A percentile compares a stretch with the other conserved stretches of the same genome.
phyloP scores from a whole-genome alignment of 2,113 vertebrate genomes.

The Potamarius usumacintae region DNA sequence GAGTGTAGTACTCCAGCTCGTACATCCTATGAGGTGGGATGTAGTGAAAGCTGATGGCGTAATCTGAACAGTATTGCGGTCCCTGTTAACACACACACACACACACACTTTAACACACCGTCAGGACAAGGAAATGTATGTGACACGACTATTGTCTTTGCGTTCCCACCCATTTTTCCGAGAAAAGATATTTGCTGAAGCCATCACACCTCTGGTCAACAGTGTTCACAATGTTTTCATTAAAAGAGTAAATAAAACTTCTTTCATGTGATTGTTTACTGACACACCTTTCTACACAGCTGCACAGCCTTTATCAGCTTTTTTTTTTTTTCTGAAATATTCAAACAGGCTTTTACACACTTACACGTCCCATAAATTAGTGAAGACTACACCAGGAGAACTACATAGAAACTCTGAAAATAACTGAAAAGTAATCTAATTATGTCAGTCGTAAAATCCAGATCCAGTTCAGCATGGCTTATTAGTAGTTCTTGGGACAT shows the following conservation, averaged over 20 bases:
- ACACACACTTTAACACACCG: too few species aligned
- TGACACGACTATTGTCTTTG: background rate
- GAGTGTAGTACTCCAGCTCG: conserved; percentile 69
- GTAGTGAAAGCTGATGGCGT: conserved; percentile 76
- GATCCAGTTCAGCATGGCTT: too few species aligned
- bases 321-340: too few species aligned
- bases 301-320: background rate
- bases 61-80: conserved; percentile 73
- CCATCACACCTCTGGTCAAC: background rate
- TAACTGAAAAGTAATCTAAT: too few species aligned
- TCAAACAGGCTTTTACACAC: background rate
- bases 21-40: conserved; percentile 66
- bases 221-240: too few species aligned
- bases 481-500: too few species aligned
- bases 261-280: background rate
- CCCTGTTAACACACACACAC: conserved; percentile 54
- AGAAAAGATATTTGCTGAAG: background rate
- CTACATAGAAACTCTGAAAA: too few species aligned
- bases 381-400: too few species aligned
- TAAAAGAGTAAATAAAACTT: background rate
- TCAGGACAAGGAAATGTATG: background rate
- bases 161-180: background rate
- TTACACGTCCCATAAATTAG: background rate
- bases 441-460: too few species aligned
- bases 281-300: background rate